phyloP scores from a whole-genome alignment of 1,140 invertebrate species.

The Plutomurus gul region DNA sequence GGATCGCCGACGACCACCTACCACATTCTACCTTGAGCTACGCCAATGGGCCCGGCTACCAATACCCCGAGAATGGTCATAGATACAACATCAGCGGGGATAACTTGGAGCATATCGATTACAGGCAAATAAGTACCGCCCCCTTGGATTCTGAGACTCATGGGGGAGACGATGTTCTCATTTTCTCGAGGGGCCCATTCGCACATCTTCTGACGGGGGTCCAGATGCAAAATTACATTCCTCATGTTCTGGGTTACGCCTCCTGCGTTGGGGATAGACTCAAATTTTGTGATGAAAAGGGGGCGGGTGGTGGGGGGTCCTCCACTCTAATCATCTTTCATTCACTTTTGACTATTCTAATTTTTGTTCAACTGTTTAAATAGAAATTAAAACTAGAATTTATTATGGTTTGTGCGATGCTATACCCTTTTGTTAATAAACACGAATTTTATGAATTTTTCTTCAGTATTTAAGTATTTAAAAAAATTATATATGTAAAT shows the following conservation, averaged over 20 bases:
- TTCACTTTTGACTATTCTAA: no score
- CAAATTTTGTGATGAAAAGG: conserved; percentile 1
- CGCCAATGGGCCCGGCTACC: conserved; percentile 72
- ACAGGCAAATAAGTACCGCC: background rate
- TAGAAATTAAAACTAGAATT: no score
- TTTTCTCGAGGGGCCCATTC: conserved; percentile 56
- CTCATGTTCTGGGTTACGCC: conserved; percentile 74
- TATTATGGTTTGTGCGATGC: no score
- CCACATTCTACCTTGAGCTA: conserved; percentile 73
- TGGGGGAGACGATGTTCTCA: conserved; percentile 84
- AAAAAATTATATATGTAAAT: no score
- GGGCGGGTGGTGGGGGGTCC: no score
- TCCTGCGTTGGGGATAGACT: conserved; percentile 64
- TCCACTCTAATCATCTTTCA: no score
- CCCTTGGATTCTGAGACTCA: conserved; percentile 73
- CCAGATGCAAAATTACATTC: conserved; percentile 73
- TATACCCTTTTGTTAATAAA: no score
- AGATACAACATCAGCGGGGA: conserved; percentile 57
- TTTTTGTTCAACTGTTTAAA: no score
- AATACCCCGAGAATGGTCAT: conserved; percentile 55
- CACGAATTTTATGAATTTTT: no score
- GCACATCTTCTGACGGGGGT: conserved; percentile 62
- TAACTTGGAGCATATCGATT: conserved; percentile 29
- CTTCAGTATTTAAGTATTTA: no score
- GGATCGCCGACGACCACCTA: conserved; percentile 69